A percentile compares a stretch with the other conserved stretches of the same genome.
Evolutionary conservation across 2,113 vertebrate species (phyloP).

Genomic region (Phyllostomus hastatus): DNA sequence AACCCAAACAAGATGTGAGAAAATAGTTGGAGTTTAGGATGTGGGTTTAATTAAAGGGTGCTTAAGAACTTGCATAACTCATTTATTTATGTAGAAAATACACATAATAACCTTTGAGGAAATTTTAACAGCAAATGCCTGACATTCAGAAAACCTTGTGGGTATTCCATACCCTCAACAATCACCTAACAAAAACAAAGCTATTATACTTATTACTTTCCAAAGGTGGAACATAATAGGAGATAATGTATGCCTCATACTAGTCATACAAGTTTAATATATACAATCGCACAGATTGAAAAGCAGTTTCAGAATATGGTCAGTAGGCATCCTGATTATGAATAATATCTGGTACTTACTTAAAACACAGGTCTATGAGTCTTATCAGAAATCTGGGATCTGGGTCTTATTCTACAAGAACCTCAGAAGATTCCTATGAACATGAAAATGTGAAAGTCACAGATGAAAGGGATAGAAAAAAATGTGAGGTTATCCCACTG

Average conservation of each 20-base stretch:
- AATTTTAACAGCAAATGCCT: constrained; percentile 30
- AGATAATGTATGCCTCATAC: neutral
- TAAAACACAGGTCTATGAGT: neutral
- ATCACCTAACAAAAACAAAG: neutral
- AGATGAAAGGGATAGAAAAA: neutral
- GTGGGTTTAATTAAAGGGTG: constrained; percentile 45
- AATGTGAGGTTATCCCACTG: neutral
- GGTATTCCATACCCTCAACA: neutral
- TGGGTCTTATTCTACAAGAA: neutral
- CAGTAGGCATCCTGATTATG: neutral
- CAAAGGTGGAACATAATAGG: neutral
- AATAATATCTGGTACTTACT: neutral
- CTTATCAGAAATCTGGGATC: neutral
- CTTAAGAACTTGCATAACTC: neutral
- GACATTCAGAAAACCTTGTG: constrained; percentile 21
- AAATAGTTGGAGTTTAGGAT: constrained; percentile 58
- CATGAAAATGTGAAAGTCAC: neutral
- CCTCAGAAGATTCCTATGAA: neutral
- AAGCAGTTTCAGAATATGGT: neutral
- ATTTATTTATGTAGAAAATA: constrained; percentile 54
- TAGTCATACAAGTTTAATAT: neutral
- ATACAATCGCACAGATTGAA: neutral
- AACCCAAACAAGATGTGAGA: constrained; percentile 30
- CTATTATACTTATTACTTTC: neutral
- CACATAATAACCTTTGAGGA: constrained; percentile 42